Evolutionary conservation across 2,888 invertebrate species (phyloP), one percentile per base, ranked within the genome.

Genomic region (Ormyrus pomaceus): DNA sequence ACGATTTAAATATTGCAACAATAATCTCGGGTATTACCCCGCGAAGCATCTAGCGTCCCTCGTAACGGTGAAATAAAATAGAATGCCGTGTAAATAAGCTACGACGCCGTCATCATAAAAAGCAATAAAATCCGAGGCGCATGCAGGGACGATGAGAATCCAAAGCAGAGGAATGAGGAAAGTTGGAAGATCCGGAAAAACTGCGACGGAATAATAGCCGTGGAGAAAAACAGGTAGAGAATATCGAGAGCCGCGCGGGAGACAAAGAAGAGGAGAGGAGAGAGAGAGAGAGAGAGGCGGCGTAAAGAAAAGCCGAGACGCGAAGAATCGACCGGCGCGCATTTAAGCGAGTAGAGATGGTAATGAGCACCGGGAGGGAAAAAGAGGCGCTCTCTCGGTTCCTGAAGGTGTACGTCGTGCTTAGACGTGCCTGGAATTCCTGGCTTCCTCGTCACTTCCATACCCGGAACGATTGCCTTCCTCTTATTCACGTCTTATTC

Each of bases 361-460:
- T 34, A 34, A 34, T 34, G 34, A 34, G 34, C 34, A 34, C 34
- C 3, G 34, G 34, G 34, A 51, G 9, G 58, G 58, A 62, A 68
- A 61, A 53, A 53, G 19, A 61, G 55, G 56, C 46, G 58, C 65
- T 34, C 34, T 34, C 34, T 34, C 34, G 56, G 59, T 71, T 71
- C 50, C 50, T 56, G 51, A 59, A 51, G 70, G 59, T 59, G 51
- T 46, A 6, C 6, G 10, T 19, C 19, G 58, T 19, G 71, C 53
- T 58, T 71, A 58, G 51, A 71, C 71, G 61, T 74, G 66, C 75
- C 51, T 75, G 75, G 66, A 75, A 75, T 66, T 75, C 59, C 51
- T 65, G 8, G 64, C 19, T 50, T 55, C 19, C 8, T 7, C 10
- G 62, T 73, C 72, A 46, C 53, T 53, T 59, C n/a, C 7, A 34